Conservation (phyloP, 2,113 vertebrate genomes). For the Pionites leucogaster region DNA sequence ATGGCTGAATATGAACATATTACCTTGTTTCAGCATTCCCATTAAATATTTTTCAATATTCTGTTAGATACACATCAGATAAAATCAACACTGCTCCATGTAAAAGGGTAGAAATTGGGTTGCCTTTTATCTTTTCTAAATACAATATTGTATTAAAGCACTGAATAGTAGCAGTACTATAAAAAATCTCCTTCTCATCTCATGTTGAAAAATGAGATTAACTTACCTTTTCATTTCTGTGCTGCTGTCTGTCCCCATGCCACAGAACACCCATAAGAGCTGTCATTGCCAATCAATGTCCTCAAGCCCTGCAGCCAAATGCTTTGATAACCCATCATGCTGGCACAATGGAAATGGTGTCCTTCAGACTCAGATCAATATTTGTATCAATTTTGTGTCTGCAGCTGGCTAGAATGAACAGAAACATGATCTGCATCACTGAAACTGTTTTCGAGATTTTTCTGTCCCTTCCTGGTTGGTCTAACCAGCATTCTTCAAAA, state of each 20-base stretch:
- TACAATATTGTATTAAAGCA: neutral
- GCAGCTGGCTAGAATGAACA: constrained; percentile 1
- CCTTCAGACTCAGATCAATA: constrained; percentile 63
- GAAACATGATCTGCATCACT: neutral
- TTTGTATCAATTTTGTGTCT: constrained; percentile 38
- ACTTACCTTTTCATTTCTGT: neutral
- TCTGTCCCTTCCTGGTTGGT: neutral
- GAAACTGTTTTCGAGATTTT: neutral
- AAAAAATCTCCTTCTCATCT: neutral
- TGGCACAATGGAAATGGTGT: constrained; percentile 24
- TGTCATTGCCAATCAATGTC: constrained; percentile 15
- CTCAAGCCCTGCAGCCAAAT: constrained; percentile 37
- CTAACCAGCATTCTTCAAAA: neutral
- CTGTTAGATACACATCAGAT: neutral
- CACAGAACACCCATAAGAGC: neutral
- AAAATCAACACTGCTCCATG: neutral
- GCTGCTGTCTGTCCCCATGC: neutral
- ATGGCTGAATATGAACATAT: neutral
- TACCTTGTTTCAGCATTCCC: neutral
- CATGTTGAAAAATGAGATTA: neutral
- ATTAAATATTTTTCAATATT: neutral
- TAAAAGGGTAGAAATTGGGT: neutral
- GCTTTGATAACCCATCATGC: neutral
- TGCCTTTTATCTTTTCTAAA: neutral
- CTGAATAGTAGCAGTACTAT: neutral